Base-by-base conservation (phyloP, 2,888 invertebrate genomes). In the Heliconius aoede region DNA sequence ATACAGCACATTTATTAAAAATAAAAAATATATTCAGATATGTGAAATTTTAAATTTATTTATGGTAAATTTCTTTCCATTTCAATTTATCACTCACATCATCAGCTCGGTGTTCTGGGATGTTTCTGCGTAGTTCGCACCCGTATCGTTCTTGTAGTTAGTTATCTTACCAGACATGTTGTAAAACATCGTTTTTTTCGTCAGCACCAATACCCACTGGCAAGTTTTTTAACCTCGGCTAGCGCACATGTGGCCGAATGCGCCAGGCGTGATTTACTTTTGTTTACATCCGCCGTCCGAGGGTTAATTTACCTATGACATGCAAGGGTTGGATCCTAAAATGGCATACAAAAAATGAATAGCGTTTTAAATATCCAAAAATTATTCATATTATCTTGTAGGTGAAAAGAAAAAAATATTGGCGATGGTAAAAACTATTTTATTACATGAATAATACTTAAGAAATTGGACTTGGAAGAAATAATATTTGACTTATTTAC, bases 261-360 rank as follows among this genome's bases (percentile, higher is more conserved):
- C 78, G 81, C 82, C 84, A 77, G 83, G 81, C 83, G 85, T 89
- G 86, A 89, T 88, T 89, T 89, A 89, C 84, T 87, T 82, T 89
- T 91, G 91, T 91, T 92, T 91, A 92, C 90, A 90, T 90, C 90
- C 91, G 91, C 85, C 86, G 86, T 84, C 85, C 86, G 85, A 89
- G 91, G 90, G 90, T 89, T 87, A 85, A 82, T 82, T 86, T 86
- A 88, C 86, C 87, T 86, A 85, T 86, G 83, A 78, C 79, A 73
- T 76, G 82, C 76, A 84, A 84, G 85, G 85, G 85, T 85, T 84
- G 82, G 79, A 79, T 82, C 80, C 83, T 81, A 82, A 84, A 84
- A 84, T 82, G 80, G 80, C 79, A 76, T 76, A 78, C 79, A 80
- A 80, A 80, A 80, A 71, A 65, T 64, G 18, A 26, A 9, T 74